These are phyloP conservation scores for Aurelia coerulea DNA, from an alignment of 30 jellyfish, hydroid and myxozoan genomes.

Conservation along the genomic window DNA sequence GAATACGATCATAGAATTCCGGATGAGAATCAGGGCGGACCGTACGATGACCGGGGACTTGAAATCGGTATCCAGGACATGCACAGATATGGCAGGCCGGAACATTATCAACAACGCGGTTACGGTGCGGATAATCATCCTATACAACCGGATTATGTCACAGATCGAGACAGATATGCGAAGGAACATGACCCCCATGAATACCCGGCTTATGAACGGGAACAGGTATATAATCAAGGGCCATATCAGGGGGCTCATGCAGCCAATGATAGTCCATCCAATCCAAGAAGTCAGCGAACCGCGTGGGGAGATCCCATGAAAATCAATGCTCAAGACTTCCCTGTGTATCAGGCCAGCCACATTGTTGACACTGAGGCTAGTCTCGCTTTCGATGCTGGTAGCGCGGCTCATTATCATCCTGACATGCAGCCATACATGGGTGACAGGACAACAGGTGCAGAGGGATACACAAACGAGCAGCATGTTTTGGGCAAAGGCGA, in stretches of 20 bases:
- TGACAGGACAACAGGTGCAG: neutral
- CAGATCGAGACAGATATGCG: neutral
- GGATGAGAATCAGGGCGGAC: neutral
- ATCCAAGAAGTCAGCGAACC: constrained; percentile 9
- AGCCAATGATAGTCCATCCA: neutral
- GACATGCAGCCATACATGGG: neutral
- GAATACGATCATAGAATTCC: neutral
- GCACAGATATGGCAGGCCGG: neutral
- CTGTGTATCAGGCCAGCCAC: neutral
- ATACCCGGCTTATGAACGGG: neutral
- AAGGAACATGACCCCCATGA: neutral
- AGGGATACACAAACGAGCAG: too few species aligned
- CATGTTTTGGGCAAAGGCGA: too few species aligned
- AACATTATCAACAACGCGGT: too few species aligned
- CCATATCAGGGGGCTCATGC: neutral
- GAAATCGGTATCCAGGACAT: neutral
- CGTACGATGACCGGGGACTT: neutral
- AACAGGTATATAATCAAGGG: neutral
- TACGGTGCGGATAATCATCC: neutral
- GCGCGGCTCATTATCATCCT: neutral
- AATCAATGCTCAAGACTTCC: constrained; percentile 19
- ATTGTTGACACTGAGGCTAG: neutral
- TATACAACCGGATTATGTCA: neutral
- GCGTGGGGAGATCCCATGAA: constrained; percentile 35
- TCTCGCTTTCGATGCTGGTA: neutral